Evolutionary conservation across 1,140 invertebrate species (phyloP).

Genomic region (Ceratosolen solmsi): DNA sequence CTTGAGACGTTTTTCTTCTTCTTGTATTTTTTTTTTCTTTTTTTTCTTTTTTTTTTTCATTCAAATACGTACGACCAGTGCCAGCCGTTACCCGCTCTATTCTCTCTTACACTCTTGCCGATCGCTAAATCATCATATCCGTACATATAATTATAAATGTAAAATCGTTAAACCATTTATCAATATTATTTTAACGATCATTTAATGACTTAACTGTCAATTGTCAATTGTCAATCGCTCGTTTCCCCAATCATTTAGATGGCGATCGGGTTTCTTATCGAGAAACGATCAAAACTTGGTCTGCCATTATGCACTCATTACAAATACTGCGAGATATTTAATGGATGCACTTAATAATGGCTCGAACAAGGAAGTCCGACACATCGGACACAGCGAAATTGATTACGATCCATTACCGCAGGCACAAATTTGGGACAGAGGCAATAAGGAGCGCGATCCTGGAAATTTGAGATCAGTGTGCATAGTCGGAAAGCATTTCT

Average conservation of each 20-base stretch:
- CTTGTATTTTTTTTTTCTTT: no score
- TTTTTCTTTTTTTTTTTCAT: no score
- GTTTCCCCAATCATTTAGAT: not conserved
- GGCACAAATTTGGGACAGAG: slow-evolving; percentile 25
- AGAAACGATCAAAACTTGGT: slow-evolving; percentile 37
- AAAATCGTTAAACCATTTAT: no score
- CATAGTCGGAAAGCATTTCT: slow-evolving; percentile 36
- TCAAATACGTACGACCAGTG: no score
- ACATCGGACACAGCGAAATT: not conserved
- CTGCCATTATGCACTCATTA: not conserved
- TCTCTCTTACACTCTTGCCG: no score
- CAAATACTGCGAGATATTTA: not conserved
- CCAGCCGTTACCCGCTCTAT: no score
- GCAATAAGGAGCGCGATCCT: not conserved
- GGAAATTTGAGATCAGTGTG: not conserved
- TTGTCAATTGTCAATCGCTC: no score
- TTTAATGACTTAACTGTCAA: no score
- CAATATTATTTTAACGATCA: no score
- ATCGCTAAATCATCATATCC: no score
- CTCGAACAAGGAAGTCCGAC: not conserved
- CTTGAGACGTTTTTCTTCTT: no score
- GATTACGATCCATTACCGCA: slow-evolving; percentile 6
- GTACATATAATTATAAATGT: no score
- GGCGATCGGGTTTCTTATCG: slow-evolving; percentile 38
- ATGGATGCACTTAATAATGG: not conserved